Conservation (phyloP, 1,140 invertebrate species). For the Musca vetustissima region DNA sequence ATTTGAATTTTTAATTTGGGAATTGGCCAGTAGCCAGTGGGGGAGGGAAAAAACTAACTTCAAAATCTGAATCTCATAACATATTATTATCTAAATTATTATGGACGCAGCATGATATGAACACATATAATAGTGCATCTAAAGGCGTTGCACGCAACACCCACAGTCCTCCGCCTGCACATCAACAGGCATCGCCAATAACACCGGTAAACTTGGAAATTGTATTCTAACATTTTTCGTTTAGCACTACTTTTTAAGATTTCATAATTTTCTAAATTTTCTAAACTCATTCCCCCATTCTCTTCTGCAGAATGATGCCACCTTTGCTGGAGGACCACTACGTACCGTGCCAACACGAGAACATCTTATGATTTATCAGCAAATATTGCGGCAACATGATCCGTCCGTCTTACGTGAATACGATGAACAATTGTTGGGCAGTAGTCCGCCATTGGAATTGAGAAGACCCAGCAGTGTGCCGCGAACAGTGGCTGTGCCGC, state of each 20-base stretch:
- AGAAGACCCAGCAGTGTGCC: slow-evolving; percentile 60
- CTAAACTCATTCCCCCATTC: too few species aligned
- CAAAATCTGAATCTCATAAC: background rate
- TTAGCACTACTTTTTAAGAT: background rate
- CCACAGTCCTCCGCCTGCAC: slow-evolving; percentile 76
- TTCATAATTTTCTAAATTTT: slow-evolving; percentile 13
- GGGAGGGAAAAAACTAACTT: too few species aligned
- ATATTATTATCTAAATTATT: background rate
- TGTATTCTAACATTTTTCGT: too few species aligned
- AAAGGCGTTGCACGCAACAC: slow-evolving; percentile 48
- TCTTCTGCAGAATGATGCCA: slow-evolving; percentile 64
- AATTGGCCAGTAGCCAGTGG: too few species aligned
- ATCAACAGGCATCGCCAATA: slow-evolving; percentile 76
- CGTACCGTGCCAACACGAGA: slow-evolving; percentile 51
- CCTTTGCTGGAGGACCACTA: slow-evolving; percentile 47
- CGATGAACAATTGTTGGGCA: slow-evolving; percentile 59
- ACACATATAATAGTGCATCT: slow-evolving; percentile 40
- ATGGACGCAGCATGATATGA: slow-evolving; percentile 58
- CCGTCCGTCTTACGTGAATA: slow-evolving; percentile 43
- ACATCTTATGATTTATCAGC: slow-evolving; percentile 67
- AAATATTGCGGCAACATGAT: slow-evolving; percentile 70
- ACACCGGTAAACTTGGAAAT: slow-evolving; percentile 65
- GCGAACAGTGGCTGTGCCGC: slow-evolving; percentile 56
- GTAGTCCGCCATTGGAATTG: slow-evolving; percentile 72
- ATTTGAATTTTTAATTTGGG: background rate